Evolutionary conservation across 2,113 vertebrate species (phyloP).

Genomic region (Rhegmatorhina hoffmannsi): DNA sequence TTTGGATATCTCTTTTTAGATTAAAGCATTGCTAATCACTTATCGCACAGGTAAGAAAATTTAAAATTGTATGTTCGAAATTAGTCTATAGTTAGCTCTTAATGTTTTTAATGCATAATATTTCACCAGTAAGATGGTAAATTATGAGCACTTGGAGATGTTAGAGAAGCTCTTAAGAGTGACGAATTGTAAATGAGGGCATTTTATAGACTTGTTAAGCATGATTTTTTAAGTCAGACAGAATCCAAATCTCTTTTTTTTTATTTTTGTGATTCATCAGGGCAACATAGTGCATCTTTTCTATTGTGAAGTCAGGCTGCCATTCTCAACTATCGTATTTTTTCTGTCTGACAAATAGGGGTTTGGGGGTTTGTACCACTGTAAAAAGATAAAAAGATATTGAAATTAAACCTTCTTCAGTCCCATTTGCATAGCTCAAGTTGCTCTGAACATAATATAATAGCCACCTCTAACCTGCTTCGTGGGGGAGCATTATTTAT

Average conservation of each 20-base stretch:
- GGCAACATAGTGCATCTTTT: background rate
- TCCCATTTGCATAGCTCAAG: background rate
- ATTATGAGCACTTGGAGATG: background rate
- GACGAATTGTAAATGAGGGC: background rate
- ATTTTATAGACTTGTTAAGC: background rate
- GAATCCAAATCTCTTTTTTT: background rate
- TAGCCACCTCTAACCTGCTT: background rate
- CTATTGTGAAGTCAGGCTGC: background rate
- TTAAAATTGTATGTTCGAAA: background rate
- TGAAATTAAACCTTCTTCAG: background rate
- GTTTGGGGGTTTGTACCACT: background rate
- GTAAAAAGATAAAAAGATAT: background rate
- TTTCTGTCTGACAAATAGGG: background rate
- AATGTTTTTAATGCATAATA: background rate
- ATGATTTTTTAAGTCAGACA: background rate
- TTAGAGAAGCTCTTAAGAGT: background rate
- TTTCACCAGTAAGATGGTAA: background rate
- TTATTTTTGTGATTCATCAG: background rate
- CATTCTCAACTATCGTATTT: background rate
- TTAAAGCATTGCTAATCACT: background rate
- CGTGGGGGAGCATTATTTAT: background rate
- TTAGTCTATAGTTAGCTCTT: background rate
- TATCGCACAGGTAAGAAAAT: background rate
- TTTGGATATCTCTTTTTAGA: background rate
- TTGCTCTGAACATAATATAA: background rate